Conservation (phyloP, 1,140 invertebrate genomes). For the Manduca sexta region DNA sequence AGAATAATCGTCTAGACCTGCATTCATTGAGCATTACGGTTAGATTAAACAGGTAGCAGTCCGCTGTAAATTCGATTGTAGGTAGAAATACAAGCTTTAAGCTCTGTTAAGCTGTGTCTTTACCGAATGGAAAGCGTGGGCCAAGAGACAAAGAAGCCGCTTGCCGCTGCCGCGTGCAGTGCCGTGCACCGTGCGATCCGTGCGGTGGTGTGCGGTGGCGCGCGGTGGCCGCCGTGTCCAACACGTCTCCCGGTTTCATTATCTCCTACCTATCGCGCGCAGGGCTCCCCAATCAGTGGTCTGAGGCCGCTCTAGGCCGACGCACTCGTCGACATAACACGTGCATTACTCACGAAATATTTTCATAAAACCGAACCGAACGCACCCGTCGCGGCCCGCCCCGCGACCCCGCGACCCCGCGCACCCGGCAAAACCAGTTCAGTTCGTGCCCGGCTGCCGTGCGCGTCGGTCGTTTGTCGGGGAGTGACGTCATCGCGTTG, state of each 20-base stretch:
- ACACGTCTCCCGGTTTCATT: constrained; percentile 27
- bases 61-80: constrained; percentile 53
- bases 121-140: constrained; percentile 34
- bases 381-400: constrained; percentile 52
- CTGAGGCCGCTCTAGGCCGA: constrained; percentile 60
- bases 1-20: too few species aligned
- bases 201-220: too few species aligned
- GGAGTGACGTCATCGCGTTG: constrained; percentile 34
- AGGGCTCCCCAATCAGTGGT: constrained; percentile 58
- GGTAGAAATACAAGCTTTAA: constrained; percentile 39
- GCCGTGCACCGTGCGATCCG: too few species aligned
- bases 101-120: constrained; percentile 21
- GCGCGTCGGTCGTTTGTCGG: constrained; percentile 45
- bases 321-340: constrained; percentile 65
- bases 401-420: constrained; percentile 26
- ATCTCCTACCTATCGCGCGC: constrained; percentile 22
- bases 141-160: constrained; percentile 34
- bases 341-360: constrained; percentile 73
- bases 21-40: too few species aligned
- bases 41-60: constrained; percentile 30
- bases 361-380: constrained; percentile 70
- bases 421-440: constrained; percentile 62
- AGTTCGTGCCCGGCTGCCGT: constrained; percentile 64
- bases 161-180: too few species aligned
- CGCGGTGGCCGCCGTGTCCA: not conserved